A percentile compares a stretch with the other conserved stretches of the same genome.
Conservation (phyloP, 2,797 vertebrate genomes). For the Merluccius polli region DNA sequence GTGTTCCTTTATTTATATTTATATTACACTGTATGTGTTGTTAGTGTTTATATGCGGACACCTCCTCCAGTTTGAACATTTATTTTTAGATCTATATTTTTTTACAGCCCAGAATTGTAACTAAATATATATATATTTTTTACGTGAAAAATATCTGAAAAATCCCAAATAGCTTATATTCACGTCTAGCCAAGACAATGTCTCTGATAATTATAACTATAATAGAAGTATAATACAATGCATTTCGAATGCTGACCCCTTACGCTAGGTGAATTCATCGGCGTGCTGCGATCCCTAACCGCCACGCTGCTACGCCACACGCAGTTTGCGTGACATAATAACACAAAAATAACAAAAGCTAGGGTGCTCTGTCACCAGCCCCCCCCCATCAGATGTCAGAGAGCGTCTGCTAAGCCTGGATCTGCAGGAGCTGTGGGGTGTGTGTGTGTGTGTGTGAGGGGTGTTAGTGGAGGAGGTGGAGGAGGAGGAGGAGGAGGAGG, state of each 20-base stretch:
- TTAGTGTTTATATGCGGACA: background rate
- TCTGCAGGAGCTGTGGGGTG: conserved; percentile 60
- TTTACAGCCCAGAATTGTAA: no score
- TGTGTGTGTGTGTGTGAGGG: no score
- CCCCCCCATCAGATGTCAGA: conserved; percentile 21
- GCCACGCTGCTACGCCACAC: background rate
- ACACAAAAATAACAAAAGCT: conserved; percentile 11
- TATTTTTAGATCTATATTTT: no score
- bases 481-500: conserved; percentile 49
- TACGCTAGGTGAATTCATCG: no score
- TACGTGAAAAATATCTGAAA: no score
- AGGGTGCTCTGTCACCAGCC: conserved; percentile 31
- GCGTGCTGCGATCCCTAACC: no score
- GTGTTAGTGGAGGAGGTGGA: conserved; percentile 24
- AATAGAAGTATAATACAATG: no score
- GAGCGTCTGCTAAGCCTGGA: conserved; percentile 58
- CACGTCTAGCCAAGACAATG: no score
- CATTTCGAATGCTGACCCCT: no score
- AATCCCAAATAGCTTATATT: no score
- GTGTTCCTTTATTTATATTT: conserved; percentile 36
- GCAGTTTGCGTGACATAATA: background rate
- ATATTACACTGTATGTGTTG: conserved; percentile 11
- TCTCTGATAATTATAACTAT: no score
- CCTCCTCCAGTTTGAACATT: background rate
- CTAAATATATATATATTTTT: no score